Conservation (phyloP, 1,140 invertebrate species). For the Ceratina calcarata region DNA sequence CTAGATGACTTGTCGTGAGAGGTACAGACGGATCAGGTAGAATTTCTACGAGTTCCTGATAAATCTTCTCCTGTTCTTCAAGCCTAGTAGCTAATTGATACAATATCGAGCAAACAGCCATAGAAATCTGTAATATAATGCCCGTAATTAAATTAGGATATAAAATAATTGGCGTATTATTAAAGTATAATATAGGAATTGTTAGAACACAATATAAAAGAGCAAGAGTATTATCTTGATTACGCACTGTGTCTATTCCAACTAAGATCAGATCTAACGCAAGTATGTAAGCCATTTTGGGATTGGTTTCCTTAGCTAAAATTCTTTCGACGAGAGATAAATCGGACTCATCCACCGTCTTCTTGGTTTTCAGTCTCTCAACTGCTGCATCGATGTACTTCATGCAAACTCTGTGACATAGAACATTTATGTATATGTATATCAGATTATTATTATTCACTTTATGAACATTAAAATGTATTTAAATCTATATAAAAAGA, state of each 20-base stretch:
- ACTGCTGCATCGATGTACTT: conserved; percentile 90
- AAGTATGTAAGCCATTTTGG: conserved; percentile 90
- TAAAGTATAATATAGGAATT: too few species aligned
- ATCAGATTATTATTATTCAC: not conserved
- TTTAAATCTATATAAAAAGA: too few species aligned
- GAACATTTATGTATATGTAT: conserved; percentile 2
- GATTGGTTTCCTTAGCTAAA: conserved; percentile 87
- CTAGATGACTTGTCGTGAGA: conserved; percentile 86
- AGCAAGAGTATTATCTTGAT: not conserved
- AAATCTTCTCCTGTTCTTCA: conserved; percentile 91
- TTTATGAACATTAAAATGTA: too few species aligned
- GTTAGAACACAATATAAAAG: not conserved
- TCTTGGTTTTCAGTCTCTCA: conserved; percentile 85
- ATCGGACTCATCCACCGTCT: conserved; percentile 81
- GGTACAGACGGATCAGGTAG: conserved; percentile 85
- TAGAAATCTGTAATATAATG: conserved; percentile 86
- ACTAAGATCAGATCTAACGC: conserved; percentile 93
- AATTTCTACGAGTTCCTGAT: conserved; percentile 87
- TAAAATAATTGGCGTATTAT: too few species aligned
- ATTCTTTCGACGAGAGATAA: conserved; percentile 90
- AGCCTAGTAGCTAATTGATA: conserved; percentile 91
- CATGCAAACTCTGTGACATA: conserved; percentile 86
- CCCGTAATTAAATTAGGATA: not conserved
- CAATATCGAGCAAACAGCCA: conserved; percentile 92
- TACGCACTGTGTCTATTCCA: conserved; percentile 91